Conservation (phyloP, 2,797 vertebrate genomes). For the Fistularia tabacaria region DNA sequence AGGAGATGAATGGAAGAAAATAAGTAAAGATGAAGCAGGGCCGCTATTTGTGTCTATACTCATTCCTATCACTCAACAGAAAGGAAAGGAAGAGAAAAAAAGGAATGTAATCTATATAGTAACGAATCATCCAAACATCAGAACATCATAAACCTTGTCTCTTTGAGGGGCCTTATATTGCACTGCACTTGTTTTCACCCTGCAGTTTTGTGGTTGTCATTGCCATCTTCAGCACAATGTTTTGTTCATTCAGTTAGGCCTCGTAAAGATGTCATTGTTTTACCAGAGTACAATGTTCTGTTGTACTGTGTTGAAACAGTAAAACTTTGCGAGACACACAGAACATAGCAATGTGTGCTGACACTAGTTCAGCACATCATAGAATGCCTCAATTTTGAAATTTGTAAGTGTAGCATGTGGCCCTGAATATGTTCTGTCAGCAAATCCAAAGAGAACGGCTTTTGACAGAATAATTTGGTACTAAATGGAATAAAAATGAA, state of each 20-base stretch:
- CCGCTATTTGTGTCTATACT: too few species aligned
- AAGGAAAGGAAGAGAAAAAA: neutral
- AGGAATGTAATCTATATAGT: constrained; percentile 57
- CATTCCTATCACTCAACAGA: too few species aligned
- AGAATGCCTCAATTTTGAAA: constrained; percentile 38
- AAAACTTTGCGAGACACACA: constrained; percentile 47
- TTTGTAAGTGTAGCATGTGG: constrained; percentile 48
- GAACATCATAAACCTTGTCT: constrained; percentile 45
- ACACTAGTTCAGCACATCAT: constrained; percentile 40
- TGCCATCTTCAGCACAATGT: constrained; percentile 58
- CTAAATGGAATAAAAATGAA: constrained; percentile 69
- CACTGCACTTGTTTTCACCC: constrained; percentile 47
- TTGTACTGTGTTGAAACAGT: constrained; percentile 33
- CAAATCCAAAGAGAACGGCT: constrained; percentile 47
- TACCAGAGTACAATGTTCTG: constrained; percentile 57
- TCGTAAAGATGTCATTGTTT: constrained; percentile 73
- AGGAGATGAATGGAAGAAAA: too few species aligned
- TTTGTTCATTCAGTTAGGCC: constrained; percentile 69
- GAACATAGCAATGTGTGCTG: constrained; percentile 25
- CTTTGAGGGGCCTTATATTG: constrained; percentile 33
- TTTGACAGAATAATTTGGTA: constrained; percentile 58
- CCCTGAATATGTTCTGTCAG: constrained; percentile 32
- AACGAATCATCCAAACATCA: constrained; percentile 52
- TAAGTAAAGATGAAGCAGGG: too few species aligned
- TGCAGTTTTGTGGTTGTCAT: constrained; percentile 57